A percentile compares a stretch with the other conserved stretches of the same genome.
phyloP scores from a whole-genome alignment of 92 coral and sea anemone genomes.

The Zoanthus sociatus region DNA sequence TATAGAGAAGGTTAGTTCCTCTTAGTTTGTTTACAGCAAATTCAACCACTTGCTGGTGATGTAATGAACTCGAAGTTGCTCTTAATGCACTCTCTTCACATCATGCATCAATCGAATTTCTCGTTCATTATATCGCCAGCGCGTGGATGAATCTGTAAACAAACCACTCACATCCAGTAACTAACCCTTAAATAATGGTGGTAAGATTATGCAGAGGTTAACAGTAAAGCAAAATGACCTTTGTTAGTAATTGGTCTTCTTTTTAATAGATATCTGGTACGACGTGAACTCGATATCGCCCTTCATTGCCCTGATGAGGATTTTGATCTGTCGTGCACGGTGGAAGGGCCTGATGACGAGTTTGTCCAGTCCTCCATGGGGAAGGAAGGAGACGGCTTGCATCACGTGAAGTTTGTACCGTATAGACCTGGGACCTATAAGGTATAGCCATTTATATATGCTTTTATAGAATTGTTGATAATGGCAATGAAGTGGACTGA shows the following conservation, averaged over 20 bases:
- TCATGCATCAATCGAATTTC: too few relatives aligned
- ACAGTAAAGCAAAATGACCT: background rate
- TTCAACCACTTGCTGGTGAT: too few relatives aligned
- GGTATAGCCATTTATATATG: background rate
- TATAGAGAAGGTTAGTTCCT: too few relatives aligned
- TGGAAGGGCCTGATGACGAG: slow-evolving; percentile 87
- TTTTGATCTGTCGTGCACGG: slow-evolving; percentile 73
- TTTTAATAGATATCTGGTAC: slow-evolving; percentile 69
- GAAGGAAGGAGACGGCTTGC: slow-evolving; percentile 75
- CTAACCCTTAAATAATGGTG: background rate
- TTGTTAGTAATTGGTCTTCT: background rate
- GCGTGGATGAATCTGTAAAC: too few relatives aligned
- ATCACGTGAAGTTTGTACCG: slow-evolving; percentile 57
- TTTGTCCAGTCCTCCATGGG: slow-evolving; percentile 70
- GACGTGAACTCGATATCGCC: slow-evolving; percentile 89
- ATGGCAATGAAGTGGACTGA: too few relatives aligned
- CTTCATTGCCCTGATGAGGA: slow-evolving; percentile 79
- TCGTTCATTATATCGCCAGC: too few relatives aligned
- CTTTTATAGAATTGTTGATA: too few relatives aligned
- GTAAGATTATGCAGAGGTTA: background rate
- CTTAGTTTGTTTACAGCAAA: too few relatives aligned
- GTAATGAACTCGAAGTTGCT: too few relatives aligned
- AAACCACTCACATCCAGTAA: too few relatives aligned
- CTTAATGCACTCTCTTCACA: too few relatives aligned
- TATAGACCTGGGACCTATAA: slow-evolving; percentile 29